Conservation (phyloP, 2,888 invertebrate genomes). For the Azorinus chamasolen region DNA sequence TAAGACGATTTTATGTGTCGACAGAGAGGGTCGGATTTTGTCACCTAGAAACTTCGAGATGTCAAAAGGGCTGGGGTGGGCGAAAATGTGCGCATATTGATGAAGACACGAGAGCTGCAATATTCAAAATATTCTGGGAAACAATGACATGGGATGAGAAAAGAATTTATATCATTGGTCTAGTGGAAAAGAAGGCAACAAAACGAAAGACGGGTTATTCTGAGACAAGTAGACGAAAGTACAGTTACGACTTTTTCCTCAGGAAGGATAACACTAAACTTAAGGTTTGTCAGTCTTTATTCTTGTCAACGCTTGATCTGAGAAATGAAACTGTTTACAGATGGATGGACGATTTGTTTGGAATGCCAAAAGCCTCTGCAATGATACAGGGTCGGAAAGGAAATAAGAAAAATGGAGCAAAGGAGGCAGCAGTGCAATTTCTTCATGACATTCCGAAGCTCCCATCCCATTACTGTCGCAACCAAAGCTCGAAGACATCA, state of each 20-base stretch:
- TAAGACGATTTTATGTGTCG: too few species aligned
- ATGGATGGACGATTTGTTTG: slow-evolving; percentile 14
- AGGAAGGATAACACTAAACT: not conserved
- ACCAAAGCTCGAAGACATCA: slow-evolving; percentile 39
- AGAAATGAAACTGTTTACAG: slow-evolving; percentile 33
- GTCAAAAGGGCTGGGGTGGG: too few species aligned
- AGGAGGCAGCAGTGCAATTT: not conserved
- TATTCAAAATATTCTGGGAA: too few species aligned
- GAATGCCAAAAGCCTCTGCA: slow-evolving; percentile 1
- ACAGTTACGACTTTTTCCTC: too few species aligned
- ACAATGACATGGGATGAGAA: slow-evolving; percentile 37
- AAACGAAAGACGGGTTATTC: not conserved
- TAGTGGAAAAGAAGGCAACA: slow-evolving; percentile 2
- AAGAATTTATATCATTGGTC: slow-evolving; percentile 10
- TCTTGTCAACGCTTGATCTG: slow-evolving; percentile 21
- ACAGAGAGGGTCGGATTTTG: too few species aligned
- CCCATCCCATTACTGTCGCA: slow-evolving; percentile 38
- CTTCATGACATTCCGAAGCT: not conserved
- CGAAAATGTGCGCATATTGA: too few species aligned
- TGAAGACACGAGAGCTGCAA: too few species aligned
- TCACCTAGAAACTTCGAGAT: too few species aligned
- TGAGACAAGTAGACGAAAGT: not conserved
- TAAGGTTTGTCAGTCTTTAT: slow-evolving; percentile 22
- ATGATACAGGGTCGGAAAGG: not conserved
- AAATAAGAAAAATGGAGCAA: too few species aligned